These are phyloP conservation scores for Malthinus flaveolus DNA, from an alignment of 2,888 invertebrate genomes.

Conservation along the genomic window DNA sequence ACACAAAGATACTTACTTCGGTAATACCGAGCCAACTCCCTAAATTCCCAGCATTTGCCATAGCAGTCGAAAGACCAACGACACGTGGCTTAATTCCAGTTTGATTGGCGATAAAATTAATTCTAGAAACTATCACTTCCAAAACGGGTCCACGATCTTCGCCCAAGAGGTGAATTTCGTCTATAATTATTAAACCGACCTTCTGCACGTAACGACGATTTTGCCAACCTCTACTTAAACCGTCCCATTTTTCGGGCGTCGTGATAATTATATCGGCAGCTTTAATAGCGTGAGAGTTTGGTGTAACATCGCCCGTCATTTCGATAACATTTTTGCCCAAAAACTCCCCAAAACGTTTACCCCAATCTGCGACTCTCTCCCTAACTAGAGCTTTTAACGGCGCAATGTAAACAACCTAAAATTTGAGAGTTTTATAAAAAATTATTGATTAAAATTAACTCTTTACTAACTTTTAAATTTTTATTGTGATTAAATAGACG, in stretches of 20 bases:
- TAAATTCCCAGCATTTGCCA: constrained; percentile 96
- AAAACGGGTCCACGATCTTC: constrained; percentile 88
- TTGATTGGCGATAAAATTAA: constrained; percentile 93
- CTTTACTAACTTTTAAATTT: constrained; percentile 66
- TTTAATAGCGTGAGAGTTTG: constrained; percentile 82
- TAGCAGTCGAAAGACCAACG: constrained; percentile 94
- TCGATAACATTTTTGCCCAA: constrained; percentile 88
- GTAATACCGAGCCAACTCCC: constrained; percentile 95
- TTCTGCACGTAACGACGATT: constrained; percentile 91
- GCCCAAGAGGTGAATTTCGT: constrained; percentile 97
- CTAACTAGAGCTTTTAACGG: constrained; percentile 97
- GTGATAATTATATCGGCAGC: constrained; percentile 93
- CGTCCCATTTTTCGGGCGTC: constrained; percentile 99
- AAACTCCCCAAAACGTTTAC: constrained; percentile 70
- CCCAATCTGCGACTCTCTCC: constrained; percentile 97
- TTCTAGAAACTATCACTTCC: constrained; percentile 97
- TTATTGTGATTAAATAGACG: constrained; percentile 83
- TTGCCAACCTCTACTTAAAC: constrained; percentile 97
- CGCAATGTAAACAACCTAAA: constrained; percentile 93
- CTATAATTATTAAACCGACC: constrained; percentile 92
- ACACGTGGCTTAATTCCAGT: constrained; percentile 83
- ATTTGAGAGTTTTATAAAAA: constrained; percentile 26
- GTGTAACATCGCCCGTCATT: constrained; percentile 91
- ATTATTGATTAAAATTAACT: too few relatives aligned
- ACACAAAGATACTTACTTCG: constrained; percentile 43